A percentile compares a stretch with the other conserved stretches of the same genome.
phyloP scores from a whole-genome alignment of 2,797 vertebrate species.

The Muscicapa comitata region DNA sequence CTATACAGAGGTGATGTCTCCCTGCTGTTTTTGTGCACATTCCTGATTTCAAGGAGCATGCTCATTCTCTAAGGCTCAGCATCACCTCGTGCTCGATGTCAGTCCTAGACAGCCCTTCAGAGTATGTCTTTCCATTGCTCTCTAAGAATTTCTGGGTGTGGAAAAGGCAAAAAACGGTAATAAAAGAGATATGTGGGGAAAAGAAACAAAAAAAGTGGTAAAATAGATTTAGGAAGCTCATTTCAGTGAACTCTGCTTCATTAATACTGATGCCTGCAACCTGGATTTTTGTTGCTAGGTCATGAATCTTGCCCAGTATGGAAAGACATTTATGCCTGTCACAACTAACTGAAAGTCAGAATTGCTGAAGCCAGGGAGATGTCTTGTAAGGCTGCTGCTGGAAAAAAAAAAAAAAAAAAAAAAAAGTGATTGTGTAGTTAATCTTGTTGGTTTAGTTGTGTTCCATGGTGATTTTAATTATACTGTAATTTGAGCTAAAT shows the following conservation, averaged over 20 bases:
- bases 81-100: accelerated
- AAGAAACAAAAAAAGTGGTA: accelerated
- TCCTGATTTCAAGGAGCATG: background rate
- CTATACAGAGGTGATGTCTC: background rate
- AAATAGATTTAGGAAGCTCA: background rate
- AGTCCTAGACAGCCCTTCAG: background rate
- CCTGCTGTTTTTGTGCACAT: background rate
- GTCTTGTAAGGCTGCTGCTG: background rate
- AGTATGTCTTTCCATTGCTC: background rate
- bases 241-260: background rate
- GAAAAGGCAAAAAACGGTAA: background rate
- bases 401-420: background rate
- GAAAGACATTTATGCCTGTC: background rate
- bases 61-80: background rate
- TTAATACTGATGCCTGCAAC: background rate
- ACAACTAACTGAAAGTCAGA: background rate
- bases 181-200: background rate
- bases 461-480: slow-evolving; percentile 66
- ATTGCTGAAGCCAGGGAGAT: background rate
- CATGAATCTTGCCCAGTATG: background rate
- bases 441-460: slow-evolving; percentile 66
- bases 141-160: background rate
- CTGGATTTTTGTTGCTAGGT: background rate
- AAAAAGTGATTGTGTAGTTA: slow-evolving; percentile 26
- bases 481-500: slow-evolving; percentile 65